phyloP scores from a whole-genome alignment of 2,797 vertebrate species.

The Gadopsis bispinosus region DNA sequence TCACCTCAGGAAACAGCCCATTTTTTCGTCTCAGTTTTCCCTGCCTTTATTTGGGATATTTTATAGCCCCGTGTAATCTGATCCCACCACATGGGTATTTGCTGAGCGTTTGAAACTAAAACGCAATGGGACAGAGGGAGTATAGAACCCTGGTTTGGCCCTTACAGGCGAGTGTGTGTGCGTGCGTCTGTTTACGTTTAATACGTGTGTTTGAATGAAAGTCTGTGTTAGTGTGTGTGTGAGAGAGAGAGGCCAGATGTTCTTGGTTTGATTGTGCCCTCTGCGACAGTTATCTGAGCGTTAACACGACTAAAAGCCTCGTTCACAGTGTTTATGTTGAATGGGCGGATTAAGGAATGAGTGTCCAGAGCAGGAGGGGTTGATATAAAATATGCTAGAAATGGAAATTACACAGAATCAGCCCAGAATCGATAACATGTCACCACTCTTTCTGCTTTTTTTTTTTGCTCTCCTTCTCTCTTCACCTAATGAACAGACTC shows the following conservation, averaged over 20 bases:
- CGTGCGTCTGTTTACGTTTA: slow-evolving; percentile 67
- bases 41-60: slow-evolving; percentile 85
- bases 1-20: slow-evolving; percentile 77
- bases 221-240: slow-evolving; percentile 60
- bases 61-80: slow-evolving; percentile 82
- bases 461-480: slow-evolving; percentile 6
- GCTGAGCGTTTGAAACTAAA: slow-evolving; percentile 85
- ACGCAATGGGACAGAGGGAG: slow-evolving; percentile 79
- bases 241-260: slow-evolving; percentile 77
- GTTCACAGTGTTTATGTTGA: slow-evolving; percentile 69
- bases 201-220: slow-evolving; percentile 66
- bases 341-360: slow-evolving; percentile 65
- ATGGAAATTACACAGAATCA: slow-evolving; percentile 58
- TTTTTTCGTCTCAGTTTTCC: slow-evolving; percentile 78
- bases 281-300: slow-evolving; percentile 76
- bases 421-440: slow-evolving; percentile 54
- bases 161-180: slow-evolving; percentile 46
- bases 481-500: slow-evolving; percentile 73
- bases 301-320: slow-evolving; percentile 77
- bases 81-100: slow-evolving; percentile 83
- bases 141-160: slow-evolving; percentile 74
- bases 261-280: slow-evolving; percentile 78
- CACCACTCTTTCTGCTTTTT: slow-evolving; percentile 29
- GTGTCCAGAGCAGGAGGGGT: slow-evolving; percentile 50
- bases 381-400: slow-evolving; percentile 63